Base-by-base conservation (phyloP, 92 coral and sea anemone species). In the Palythoa heliodiscus region DNA sequence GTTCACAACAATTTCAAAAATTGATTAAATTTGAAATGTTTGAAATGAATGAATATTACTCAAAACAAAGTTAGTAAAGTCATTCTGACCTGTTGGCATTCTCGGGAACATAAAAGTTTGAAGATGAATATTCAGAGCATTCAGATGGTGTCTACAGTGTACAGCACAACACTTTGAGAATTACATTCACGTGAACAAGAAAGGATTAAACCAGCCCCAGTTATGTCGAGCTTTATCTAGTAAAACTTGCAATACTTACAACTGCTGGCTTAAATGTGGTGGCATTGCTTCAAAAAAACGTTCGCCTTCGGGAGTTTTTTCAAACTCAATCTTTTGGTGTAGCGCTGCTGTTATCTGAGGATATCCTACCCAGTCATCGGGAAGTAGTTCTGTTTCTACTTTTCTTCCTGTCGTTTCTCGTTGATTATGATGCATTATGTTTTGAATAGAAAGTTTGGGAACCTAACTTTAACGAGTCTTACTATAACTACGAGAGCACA, bases 291-390 rank as follows among this genome's bases (percentile, higher is more conserved):
- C 73, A 70, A 72, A 52, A 9, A 20, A 6, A n/a, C 16, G 40
- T 5, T 13, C 43, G 75, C 75, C 76, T 7, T 72, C 76, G 14
- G 76, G 16, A 39, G 54, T 16, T n/a, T 19, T 72, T 39, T 43
- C 20, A 17, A 72, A 19, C 55, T 13, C 55, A 10, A 35, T 19
- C 12, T 72, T 22, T 19, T 43, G 76, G 6, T 72, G 52, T 22
- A 72, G 6, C 1, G 55, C 76, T 23, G 76, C 76, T 16, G 76
- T 72, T 14, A 72, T 35, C 38, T 72, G 24, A 19, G 76, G 76
- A 43, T 72, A 72, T 0, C 76, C 76, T 2, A 72, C 76, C 76
- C 23, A 72, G 53, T 38, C 16, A 72, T 72, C 76, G 55, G 76
- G 39, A 6, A 72, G 47, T 43, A 72, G 47, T 43, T 38, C 55